Evolutionary conservation across 2,888 invertebrate species (phyloP), one percentile per base, ranked within the genome.

Genomic region (Lochmaea capreae): DNA sequence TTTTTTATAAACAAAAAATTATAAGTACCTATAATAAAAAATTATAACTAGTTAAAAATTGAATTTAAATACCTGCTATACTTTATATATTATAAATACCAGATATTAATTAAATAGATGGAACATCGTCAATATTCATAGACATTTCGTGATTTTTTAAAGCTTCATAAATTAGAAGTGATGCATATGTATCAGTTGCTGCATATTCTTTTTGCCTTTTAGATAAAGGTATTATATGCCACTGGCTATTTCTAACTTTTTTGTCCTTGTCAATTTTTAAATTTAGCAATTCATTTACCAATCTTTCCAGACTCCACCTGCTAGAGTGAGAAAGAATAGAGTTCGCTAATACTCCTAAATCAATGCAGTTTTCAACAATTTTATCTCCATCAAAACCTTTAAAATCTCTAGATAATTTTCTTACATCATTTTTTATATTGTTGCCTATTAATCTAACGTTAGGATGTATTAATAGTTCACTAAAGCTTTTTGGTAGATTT

Each of bases 121-220:
- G 9, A 54, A 18, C 16, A 9, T 16, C 9, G 18, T 16, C 10
- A 54, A 3, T 9, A 54, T 18, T 54, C 18, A 54, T 54, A 9
- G n/a, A 12, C 33, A 33, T 39, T 63, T 63, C 62, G 10, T 16
- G 43, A 75, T 90, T 63, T 63, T 58, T 71, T 18, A 71, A 46
- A 57, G 57, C 4, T 43, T 58, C 11, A 58, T 87, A 71, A 5
- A 71, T 58, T 39, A 65, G 18, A n/a, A 71, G 33, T 6, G 65
- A 65, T 85, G 92, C 92, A 85, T 91, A 92, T 79, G 92, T 91
- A 86, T 92, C 92, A 62, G 90, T 91, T 9, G 92, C 91, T 39
- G 92, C 92, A 84, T 92, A 92, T 74, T 84, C 83, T 81, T 89
- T 86, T 82, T 92, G 92, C 26, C 86, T 87, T 74, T 88, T 81